phyloP scores from a whole-genome alignment of 2,888 invertebrate genomes.

The Trachelus iudaicus region DNA sequence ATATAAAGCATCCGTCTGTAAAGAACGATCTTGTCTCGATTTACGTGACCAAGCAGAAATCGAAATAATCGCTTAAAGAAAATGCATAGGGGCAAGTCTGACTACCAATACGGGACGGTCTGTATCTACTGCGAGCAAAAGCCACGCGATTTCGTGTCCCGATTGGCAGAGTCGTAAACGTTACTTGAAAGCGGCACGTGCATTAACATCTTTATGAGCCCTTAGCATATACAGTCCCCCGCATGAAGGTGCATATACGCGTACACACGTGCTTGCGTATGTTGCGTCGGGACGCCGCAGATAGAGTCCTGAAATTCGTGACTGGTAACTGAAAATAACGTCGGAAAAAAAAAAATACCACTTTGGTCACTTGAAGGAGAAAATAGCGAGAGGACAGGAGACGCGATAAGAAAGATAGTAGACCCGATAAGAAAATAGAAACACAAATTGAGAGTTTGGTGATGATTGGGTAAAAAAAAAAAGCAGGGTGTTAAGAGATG shows the following conservation, averaged over 20 bases:
- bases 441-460: background rate
- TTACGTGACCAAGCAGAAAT: background rate
- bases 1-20: background rate
- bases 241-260: background rate
- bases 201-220: background rate
- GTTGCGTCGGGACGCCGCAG: background rate
- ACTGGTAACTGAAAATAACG: background rate
- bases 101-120: background rate
- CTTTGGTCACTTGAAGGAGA: background rate
- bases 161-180: conserved; percentile 3
- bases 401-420: background rate
- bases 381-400: background rate
- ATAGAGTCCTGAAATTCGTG: background rate
- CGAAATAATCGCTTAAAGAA: background rate
- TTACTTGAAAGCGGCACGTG: background rate
- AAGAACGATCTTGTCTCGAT: background rate
- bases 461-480: background rate
- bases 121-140: background rate
- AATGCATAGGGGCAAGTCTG: background rate
- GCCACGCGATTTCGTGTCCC: background rate
- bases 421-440: background rate
- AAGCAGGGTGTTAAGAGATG: background rate
- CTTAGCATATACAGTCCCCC: background rate
- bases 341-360: background rate
- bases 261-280: background rate